These are phyloP conservation scores for Pheosia gnoma DNA, from an alignment of 2,888 invertebrate species.

Conservation along the genomic window DNA sequence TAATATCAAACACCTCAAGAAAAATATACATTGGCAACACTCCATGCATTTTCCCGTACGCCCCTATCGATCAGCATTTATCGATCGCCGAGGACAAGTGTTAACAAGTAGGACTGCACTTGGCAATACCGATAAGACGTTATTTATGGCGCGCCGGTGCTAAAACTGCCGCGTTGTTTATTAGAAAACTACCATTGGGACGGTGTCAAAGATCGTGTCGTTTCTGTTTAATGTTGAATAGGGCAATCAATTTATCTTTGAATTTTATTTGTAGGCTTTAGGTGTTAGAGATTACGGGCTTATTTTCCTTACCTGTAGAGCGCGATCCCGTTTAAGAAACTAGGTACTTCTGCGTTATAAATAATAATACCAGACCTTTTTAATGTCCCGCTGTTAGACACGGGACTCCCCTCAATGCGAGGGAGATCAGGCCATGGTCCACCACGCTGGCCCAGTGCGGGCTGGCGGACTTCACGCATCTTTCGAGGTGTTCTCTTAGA, in stretches of 20 bases:
- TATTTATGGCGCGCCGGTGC: slow-evolving; percentile 44
- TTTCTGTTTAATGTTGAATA: slow-evolving; percentile 13
- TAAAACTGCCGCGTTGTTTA: slow-evolving; percentile 23
- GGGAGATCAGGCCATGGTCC: no score
- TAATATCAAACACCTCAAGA: not conserved
- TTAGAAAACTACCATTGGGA: slow-evolving; percentile 25
- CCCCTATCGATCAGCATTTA: slow-evolving; percentile 57
- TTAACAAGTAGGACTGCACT: slow-evolving; percentile 61
- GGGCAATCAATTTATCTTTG: not conserved
- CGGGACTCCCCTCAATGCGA: no score
- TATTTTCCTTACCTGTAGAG: no score
- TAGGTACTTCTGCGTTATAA: no score
- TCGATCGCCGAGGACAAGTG: slow-evolving; percentile 59
- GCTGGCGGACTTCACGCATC: no score
- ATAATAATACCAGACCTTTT: no score
- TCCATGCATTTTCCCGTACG: slow-evolving; percentile 38
- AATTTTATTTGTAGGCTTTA: no score
- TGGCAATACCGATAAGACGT: slow-evolving; percentile 50
- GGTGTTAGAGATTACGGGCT: no score
- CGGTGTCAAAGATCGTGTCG: slow-evolving; percentile 22
- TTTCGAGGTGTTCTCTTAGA: no score
- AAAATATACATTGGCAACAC: not conserved
- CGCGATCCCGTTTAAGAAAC: no score
- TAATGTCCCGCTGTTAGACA: no score
- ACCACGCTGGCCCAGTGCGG: no score